Percentiles rank a stretch among this genome's conserved stretches.
phyloP scores from a whole-genome alignment of 2,888 invertebrate species.

The Sisyra nigra region DNA sequence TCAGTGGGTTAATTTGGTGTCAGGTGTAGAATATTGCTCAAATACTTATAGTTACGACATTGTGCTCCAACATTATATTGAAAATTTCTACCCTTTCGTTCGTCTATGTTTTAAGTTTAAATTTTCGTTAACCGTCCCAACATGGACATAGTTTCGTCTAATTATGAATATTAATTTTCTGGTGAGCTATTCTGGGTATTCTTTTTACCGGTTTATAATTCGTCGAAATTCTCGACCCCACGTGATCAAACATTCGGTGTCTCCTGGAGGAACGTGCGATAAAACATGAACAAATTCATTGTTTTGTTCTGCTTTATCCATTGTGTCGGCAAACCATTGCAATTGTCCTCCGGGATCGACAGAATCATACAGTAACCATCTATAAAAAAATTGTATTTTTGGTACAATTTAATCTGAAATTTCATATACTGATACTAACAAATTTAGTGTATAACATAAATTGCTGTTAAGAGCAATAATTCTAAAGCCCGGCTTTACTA shows the following conservation, averaged over 20 bases:
- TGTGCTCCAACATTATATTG: no score
- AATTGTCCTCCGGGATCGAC: slow-evolving; percentile 60
- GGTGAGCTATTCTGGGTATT: no score
- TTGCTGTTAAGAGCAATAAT: slow-evolving; percentile 70
- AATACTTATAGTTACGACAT: neutral
- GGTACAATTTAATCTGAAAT: neutral
- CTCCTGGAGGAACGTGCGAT: slow-evolving; percentile 23
- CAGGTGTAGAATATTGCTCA: no score
- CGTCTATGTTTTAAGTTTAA: neutral
- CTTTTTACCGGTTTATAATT: slow-evolving; percentile 18
- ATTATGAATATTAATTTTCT: no score
- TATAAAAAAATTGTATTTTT: slow-evolving; percentile 11
- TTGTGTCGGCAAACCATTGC: slow-evolving; percentile 60
- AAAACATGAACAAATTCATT: slow-evolving; percentile 38
- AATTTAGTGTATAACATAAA: slow-evolving; percentile 56
- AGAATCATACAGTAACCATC: slow-evolving; percentile 31
- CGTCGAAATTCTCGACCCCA: slow-evolving; percentile 55
- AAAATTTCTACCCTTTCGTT: no score
- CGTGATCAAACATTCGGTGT: slow-evolving; percentile 41
- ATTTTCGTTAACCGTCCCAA: neutral
- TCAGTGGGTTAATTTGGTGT: no score
- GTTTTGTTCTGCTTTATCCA: slow-evolving; percentile 53
- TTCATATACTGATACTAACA: slow-evolving; percentile 28
- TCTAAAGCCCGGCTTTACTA: slow-evolving; percentile 49
- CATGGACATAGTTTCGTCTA: no score